Evolutionary conservation across 2,797 vertebrate species (phyloP), one percentile per base, ranked within the genome.

Genomic region (Setipinna tenuifilis): DNA sequence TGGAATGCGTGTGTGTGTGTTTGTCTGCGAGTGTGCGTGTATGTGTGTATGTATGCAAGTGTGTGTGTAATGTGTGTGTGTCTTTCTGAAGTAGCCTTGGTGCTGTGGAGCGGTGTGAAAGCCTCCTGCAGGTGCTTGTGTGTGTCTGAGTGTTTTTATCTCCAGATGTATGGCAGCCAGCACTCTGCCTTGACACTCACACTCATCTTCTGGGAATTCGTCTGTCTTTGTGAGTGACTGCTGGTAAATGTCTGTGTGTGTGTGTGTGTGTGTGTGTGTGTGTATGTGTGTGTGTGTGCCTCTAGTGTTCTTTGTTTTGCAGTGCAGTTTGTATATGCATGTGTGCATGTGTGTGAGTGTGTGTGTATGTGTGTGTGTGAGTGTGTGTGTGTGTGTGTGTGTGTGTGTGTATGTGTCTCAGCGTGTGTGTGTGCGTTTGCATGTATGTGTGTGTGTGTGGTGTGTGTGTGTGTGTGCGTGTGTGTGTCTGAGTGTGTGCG

Each of bases 101-200:
- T 31, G 28, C 23, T 31, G 28, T 75, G 68, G 35, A 35, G 28
- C 1, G 31, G 17, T 75, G 28, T 41, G 17, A 75, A 16, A 31
- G 6, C 84, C 87, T 82, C 48, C 58, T 71, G 4, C 68, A 75
- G 68, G 68, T 75, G 50, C 50, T 54, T 54, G 50, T 54, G 46
- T 48, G 46, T 48, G 50, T 54, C 50, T 54, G 50, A 54, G 50
- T 54, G 50, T 54, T 54, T 54, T 54, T 54, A 54, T 54, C 50
- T 54, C 2, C 50, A 54, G 9, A 9, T 7, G 50, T 54, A 14
- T 7, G 50, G 2, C 50, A 54, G 50, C 50, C 3, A 54, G 50
- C 50, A 54, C 50, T 54, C 50, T 54, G 50, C 7, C 50, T 54
- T 54, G 50, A 54, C 50, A 54, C 50, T 54, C 50, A 54, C 7